These are phyloP conservation scores for Neodiprion lecontei DNA, from an alignment of 1,140 invertebrate genomes.

Conservation along the genomic window DNA sequence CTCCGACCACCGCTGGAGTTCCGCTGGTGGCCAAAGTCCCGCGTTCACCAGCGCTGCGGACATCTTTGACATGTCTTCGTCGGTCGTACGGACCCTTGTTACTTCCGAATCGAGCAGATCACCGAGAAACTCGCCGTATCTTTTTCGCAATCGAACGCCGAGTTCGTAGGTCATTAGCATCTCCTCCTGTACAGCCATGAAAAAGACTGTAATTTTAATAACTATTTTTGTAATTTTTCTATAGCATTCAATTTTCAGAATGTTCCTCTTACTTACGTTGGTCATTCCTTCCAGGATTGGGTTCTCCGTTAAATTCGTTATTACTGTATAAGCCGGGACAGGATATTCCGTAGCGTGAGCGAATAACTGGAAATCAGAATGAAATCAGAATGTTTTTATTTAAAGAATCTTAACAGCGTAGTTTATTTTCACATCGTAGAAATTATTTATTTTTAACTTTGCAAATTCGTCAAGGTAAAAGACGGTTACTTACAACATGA, in stretches of 20 bases:
- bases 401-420: too few species aligned
- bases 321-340: not conserved
- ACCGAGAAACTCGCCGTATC: constrained; percentile 44
- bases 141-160: constrained; percentile 41
- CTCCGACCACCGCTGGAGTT: constrained; percentile 52
- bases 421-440: too few species aligned
- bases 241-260: too few species aligned
- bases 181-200: constrained; percentile 29
- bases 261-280: not conserved
- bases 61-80: constrained; percentile 64
- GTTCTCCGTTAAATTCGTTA: not conserved
- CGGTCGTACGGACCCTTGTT: constrained; percentile 59
- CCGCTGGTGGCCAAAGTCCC: constrained; percentile 60
- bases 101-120: constrained; percentile 45
- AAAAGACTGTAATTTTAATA: not conserved
- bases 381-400: too few species aligned
- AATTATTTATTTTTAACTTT: too few species aligned
- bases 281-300: not conserved
- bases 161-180: constrained; percentile 45
- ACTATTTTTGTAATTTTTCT: not conserved
- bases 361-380: not conserved
- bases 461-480: too few species aligned
- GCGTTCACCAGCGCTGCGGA: constrained; percentile 65
- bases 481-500: not conserved
- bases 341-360: not conserved